Conservation (phyloP, 2,113 vertebrate genomes). For the Sinocyclocheilus rhinocerous region DNA sequence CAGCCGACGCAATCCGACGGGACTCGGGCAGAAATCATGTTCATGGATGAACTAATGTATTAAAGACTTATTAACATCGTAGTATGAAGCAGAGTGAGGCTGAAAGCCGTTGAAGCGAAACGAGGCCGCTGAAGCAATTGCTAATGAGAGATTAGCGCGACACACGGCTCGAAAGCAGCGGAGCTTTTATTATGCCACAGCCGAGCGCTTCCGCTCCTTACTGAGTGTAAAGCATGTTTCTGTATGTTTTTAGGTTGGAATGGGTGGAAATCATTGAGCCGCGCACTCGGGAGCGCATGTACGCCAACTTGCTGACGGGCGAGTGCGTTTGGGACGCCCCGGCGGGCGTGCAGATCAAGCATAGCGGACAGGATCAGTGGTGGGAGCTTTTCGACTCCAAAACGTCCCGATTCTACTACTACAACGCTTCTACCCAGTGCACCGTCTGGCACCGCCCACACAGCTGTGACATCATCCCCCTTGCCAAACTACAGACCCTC, state of each 20-base stretch:
- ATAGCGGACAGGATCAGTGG: conserved; percentile 96
- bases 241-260: conserved; percentile 82
- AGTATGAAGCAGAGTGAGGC: no score
- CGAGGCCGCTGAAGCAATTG: no score
- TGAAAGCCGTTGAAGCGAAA: no score
- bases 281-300: conserved; percentile 96
- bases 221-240: background rate
- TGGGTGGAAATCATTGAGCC: conserved; percentile 99
- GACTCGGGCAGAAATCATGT: no score
- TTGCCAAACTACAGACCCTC: conserved; percentile 95
- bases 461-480: conserved; percentile 93
- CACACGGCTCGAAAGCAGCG: no score
- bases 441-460: conserved; percentile 96
- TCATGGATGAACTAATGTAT: no score
- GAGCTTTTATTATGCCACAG: no score
- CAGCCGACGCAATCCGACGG: no score
- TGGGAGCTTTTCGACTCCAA: conserved; percentile 99
- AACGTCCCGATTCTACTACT: conserved; percentile 97
- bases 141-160: no score
- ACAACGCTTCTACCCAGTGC: conserved; percentile 90
- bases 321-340: conserved; percentile 98
- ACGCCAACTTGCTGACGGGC: conserved; percentile 95
- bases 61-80: no score
- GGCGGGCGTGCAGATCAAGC: conserved; percentile 88
- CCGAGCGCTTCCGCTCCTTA: no score